phyloP scores from a whole-genome alignment of 2,888 invertebrate species.

The Cotesia congregata region DNA sequence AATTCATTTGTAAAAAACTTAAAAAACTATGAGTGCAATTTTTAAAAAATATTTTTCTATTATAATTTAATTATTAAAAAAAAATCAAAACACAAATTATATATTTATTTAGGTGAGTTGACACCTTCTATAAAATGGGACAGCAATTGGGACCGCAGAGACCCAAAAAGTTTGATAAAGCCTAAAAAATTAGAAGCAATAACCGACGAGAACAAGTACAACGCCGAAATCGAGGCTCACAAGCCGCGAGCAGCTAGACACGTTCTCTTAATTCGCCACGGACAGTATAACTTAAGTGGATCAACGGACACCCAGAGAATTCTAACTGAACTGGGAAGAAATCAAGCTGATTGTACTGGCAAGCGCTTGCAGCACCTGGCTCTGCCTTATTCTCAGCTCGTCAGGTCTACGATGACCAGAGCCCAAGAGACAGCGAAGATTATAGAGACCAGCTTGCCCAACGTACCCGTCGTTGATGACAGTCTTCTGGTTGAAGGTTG shows the following conservation, averaged over 20 bases:
- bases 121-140: conserved; percentile 85
- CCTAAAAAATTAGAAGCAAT: conserved; percentile 73
- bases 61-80: too few relatives aligned
- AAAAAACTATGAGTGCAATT: too few relatives aligned
- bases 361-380: conserved; percentile 82
- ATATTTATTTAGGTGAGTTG: too few relatives aligned
- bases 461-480: conserved; percentile 76
- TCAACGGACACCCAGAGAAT: conserved; percentile 79
- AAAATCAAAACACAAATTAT: too few relatives aligned
- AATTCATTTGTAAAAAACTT: too few relatives aligned
- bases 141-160: conserved; percentile 90
- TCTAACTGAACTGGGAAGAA: conserved; percentile 86
- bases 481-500: conserved; percentile 91
- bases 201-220: conserved; percentile 77
- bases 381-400: conserved; percentile 84
- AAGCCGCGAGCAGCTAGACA: conserved; percentile 81
- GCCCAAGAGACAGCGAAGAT: conserved; percentile 93
- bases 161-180: conserved; percentile 80
- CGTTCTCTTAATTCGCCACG: conserved; percentile 92
- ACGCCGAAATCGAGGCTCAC: conserved; percentile 77
- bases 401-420: conserved; percentile 93
- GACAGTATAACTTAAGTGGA: conserved; percentile 89
- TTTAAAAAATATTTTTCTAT: too few relatives aligned
- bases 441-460: conserved; percentile 79
- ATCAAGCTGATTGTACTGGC: conserved; percentile 91